Conservation (phyloP, 2,888 invertebrate genomes). For the Boloria selene region DNA sequence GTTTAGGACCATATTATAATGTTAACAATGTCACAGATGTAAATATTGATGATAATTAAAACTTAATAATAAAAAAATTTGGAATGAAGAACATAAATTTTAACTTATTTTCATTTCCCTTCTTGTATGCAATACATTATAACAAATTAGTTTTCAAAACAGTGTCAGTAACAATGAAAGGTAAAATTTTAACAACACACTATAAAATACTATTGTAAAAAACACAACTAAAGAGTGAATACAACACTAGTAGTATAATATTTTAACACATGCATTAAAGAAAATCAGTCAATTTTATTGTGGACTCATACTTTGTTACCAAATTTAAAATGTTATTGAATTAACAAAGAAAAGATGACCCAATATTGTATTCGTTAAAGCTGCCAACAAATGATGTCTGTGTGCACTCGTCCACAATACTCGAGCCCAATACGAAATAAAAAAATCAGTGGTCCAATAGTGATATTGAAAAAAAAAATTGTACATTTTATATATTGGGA, state of each 20-base stretch:
- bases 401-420: not conserved
- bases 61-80: slow-evolving; percentile 4
- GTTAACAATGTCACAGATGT: slow-evolving; percentile 9
- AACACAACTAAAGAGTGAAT: slow-evolving; percentile 12
- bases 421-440: slow-evolving; percentile 18
- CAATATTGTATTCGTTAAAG: not conserved
- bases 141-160: slow-evolving; percentile 20
- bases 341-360: not conserved
- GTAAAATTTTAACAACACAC: slow-evolving; percentile 8
- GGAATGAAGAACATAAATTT: not conserved
- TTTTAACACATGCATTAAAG: slow-evolving; percentile 21
- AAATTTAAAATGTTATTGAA: not conserved
- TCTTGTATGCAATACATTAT: not conserved
- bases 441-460: slow-evolving; percentile 25
- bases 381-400: slow-evolving; percentile 5
- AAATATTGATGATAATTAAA: not conserved
- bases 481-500: slow-evolving; percentile 53
- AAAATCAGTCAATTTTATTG: slow-evolving; percentile 30
- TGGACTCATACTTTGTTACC: slow-evolving; percentile 6
- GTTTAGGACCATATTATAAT: slow-evolving; percentile 15
- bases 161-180: slow-evolving; percentile 21
- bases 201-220: slow-evolving; percentile 4
- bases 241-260: slow-evolving; percentile 22
- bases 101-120: not conserved
- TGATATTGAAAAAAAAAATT: slow-evolving; percentile 19